Evolutionary conservation across 2,113 vertebrate species (phyloP).

Genomic region (Malurus elegans): DNA sequence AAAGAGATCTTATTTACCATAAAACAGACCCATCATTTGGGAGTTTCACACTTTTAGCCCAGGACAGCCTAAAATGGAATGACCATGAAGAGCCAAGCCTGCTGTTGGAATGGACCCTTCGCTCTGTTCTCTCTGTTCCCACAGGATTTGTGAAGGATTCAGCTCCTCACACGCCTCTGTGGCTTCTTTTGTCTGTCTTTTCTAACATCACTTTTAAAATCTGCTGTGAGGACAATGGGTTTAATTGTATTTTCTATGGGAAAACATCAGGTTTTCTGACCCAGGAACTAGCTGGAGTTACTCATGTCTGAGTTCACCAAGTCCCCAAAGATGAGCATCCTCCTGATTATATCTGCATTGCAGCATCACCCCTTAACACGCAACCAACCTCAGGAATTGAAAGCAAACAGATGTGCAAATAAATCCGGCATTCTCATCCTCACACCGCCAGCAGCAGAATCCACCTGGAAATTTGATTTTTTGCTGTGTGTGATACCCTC

Average conservation of each 20-base stretch:
- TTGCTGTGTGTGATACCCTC: not conserved
- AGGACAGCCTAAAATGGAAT: not conserved
- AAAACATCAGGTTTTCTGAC: not conserved
- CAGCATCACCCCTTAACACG: not conserved
- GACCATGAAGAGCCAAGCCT: not conserved
- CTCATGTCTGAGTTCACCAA: not conserved
- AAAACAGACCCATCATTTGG: not conserved
- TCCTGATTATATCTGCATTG: not conserved
- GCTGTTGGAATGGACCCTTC: not conserved
- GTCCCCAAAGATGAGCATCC: not conserved
- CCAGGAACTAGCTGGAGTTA: not conserved
- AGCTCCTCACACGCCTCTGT: not conserved
- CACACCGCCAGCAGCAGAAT: not conserved
- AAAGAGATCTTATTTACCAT: not conserved
- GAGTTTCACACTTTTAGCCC: not conserved
- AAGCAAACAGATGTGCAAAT: not conserved
- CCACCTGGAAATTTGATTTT: not conserved
- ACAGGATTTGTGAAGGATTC: not conserved
- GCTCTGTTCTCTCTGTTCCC: not conserved
- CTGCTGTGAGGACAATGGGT: not conserved
- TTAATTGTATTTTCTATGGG: not conserved
- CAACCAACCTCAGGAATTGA: not conserved
- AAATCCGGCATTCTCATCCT: not conserved
- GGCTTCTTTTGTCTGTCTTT: not conserved
- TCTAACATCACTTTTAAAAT: not conserved